Conservation (phyloP, 2,113 vertebrate species). For the Lipophrys pholis region DNA sequence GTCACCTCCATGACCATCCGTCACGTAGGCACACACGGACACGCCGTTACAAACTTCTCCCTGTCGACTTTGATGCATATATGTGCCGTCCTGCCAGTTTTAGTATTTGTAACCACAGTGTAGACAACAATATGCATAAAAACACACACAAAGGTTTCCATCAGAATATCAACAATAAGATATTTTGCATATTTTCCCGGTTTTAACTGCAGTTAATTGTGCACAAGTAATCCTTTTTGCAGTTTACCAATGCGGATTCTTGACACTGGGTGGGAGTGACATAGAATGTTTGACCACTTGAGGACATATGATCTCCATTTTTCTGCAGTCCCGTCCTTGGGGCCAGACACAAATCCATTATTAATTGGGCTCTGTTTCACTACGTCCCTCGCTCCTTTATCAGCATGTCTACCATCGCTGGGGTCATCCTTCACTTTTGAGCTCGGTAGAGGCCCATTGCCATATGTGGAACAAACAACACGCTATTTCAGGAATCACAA, state of each 20-base stretch:
- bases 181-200: background rate
- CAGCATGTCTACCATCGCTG: slow-evolving; percentile 59
- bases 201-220: slow-evolving; percentile 25
- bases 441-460: slow-evolving; percentile 35
- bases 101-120: slow-evolving; percentile 7
- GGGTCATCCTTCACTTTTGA: slow-evolving; percentile 62
- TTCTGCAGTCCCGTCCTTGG: slow-evolving; percentile 67
- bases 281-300: slow-evolving; percentile 72
- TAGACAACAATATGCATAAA: background rate
- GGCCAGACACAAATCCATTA: slow-evolving; percentile 81
- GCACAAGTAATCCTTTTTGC: slow-evolving; percentile 25
- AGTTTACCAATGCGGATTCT: no score
- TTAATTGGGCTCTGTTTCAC: slow-evolving; percentile 79
- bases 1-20: slow-evolving; percentile 88
- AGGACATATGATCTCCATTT: slow-evolving; percentile 77
- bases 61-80: no score
- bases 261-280: slow-evolving; percentile 62
- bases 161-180: background rate
- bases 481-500: slow-evolving; percentile 1
- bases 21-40: slow-evolving; percentile 76
- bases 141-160: background rate
- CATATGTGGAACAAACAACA: slow-evolving; percentile 41
- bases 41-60: slow-evolving; percentile 21
- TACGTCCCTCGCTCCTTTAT: slow-evolving; percentile 71
- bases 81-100: background rate